Base-by-base conservation (phyloP, 2,113 vertebrate species). In the Misgurnus mizolepis region DNA sequence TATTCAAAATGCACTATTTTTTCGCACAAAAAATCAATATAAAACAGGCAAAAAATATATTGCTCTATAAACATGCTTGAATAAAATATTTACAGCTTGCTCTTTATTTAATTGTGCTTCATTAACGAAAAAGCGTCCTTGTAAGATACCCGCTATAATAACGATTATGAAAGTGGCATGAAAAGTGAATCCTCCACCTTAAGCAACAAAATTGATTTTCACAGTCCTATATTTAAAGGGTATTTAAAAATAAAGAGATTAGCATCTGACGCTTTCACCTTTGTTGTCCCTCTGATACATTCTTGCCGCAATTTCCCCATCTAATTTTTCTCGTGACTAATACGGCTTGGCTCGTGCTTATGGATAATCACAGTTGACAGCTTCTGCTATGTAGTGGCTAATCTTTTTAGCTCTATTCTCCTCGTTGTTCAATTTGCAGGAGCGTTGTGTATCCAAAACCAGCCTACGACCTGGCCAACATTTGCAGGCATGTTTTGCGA, bases 381-480 rank as follows among this genome's bases (percentile, higher is more conserved):
- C 62, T 49, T 66, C 45, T 7, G 73, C 73, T 40, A 47, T 77
- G 75, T 77, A 41, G 45, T 77, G 62, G 75, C 53, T 77, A 77
- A 77, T 77, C 75, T 77, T 77, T 77, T 66, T 40, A 67, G 75
- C 75, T 77, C 62, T 77, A 66, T 66, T 77, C 75, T 77, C 53
- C 45, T 66, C 40, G 45, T 65, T 76, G 43, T 66, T 77, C 75
- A 65, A 66, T 77, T 67, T 66, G 75, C 66, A 39, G 61, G 47
- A 76, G 75, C 22, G 62, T 47, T 66, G 61, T 53, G 47, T 49
- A 66, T 77, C 62, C 60, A 55, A 66, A 58, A 53, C 27, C 61
- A 40, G 62, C 47, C 74, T 40, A 53, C 62, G 12, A 22, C 58
- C 10, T 1, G 4, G 58, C 58, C 60, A 75, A n/a, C 34, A 50